phyloP scores from a whole-genome alignment of 2,888 invertebrate genomes.

The Microctonus aethiopoides region DNA sequence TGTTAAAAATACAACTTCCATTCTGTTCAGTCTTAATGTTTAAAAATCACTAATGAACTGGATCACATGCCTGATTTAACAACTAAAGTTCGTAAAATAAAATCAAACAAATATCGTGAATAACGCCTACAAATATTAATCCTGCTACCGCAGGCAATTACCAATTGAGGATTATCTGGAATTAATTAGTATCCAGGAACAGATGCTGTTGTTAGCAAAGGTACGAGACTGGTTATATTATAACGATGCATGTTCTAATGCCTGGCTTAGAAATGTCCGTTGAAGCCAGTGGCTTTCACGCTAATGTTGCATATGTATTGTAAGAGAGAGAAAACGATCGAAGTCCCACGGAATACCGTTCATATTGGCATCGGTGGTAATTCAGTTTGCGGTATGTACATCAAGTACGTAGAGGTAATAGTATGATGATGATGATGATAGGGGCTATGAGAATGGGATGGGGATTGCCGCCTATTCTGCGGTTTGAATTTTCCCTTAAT shows the following conservation, averaged over 20 bases:
- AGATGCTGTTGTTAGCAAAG: slow-evolving; percentile 21
- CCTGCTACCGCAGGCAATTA: slow-evolving; percentile 52
- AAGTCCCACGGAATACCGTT: neutral
- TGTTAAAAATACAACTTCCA: neutral
- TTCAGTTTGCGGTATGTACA: slow-evolving; percentile 33
- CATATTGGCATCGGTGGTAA: slow-evolving; percentile 24
- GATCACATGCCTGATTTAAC: neutral
- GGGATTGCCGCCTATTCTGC: slow-evolving; percentile 14
- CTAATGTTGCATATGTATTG: neutral
- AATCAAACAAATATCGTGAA: slow-evolving; percentile 15
- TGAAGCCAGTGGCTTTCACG: neutral
- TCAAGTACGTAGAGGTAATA: slow-evolving; percentile 19
- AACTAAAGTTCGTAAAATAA: neutral
- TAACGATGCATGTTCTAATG: slow-evolving; percentile 31
- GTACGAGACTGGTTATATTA: slow-evolving; percentile 22
- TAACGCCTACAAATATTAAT: slow-evolving; percentile 25
- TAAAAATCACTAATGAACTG: neutral
- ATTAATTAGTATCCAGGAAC: slow-evolving; percentile 54
- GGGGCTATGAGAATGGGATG: neutral
- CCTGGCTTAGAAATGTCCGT: slow-evolving; percentile 25
- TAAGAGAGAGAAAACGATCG: slow-evolving; percentile 8
- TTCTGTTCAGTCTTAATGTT: neutral
- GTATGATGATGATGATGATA: neutral
- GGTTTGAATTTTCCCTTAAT: slow-evolving; percentile 32
- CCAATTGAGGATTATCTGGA: slow-evolving; percentile 62